Conservation (phyloP, 2,113 vertebrate genomes). For the Nyctereutes procyonoides region DNA sequence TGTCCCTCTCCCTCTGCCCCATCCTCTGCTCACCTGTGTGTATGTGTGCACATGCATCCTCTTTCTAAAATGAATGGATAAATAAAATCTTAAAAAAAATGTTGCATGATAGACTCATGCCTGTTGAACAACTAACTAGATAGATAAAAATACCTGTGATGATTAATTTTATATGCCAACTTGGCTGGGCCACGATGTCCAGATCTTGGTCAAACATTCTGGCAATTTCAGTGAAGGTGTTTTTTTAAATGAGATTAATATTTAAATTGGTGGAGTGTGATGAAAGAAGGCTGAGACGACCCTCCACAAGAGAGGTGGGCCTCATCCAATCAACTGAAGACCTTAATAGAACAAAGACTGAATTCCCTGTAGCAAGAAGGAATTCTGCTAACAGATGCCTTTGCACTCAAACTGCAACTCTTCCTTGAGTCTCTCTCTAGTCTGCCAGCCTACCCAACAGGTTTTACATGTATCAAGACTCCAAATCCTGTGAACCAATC, state of each 20-base stretch:
- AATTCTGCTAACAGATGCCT: background rate
- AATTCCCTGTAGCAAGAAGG: background rate
- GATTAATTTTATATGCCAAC: background rate
- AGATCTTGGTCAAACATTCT: background rate
- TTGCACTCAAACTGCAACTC: background rate
- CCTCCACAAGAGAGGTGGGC: background rate
- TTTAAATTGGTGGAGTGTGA: background rate
- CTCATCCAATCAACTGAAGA: background rate
- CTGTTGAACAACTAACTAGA: background rate
- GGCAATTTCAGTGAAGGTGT: background rate
- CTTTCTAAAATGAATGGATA: background rate
- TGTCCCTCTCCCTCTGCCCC: background rate
- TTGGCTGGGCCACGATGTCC: background rate
- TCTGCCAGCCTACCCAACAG: background rate
- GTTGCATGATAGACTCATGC: background rate
- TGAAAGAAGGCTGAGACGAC: background rate
- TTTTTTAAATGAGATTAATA: background rate
- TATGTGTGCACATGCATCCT: background rate
- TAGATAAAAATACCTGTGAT: background rate
- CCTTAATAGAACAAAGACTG: background rate
- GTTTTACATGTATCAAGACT: background rate
- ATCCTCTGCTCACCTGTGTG: background rate
- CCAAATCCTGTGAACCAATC: background rate
- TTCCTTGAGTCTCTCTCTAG: background rate
- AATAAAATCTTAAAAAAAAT: background rate